phyloP scores from a whole-genome alignment of 2,888 invertebrate species.

The Agriopis leucophaearia region DNA sequence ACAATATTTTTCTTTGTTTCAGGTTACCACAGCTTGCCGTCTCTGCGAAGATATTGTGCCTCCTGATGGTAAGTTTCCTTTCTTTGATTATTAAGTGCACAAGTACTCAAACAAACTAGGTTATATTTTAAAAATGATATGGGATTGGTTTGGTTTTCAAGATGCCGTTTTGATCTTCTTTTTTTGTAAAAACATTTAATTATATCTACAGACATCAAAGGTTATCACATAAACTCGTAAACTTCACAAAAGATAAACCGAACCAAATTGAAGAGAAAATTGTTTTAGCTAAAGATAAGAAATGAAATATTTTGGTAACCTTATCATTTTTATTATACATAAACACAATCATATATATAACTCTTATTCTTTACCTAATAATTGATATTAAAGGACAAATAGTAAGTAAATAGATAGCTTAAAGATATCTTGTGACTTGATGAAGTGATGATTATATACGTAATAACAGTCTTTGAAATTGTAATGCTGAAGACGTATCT shows the following conservation, averaged over 20 bases:
- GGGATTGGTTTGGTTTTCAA: no score
- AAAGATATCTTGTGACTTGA: no score
- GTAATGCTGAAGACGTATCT: neutral
- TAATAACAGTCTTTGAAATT: neutral
- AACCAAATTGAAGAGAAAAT: constrained; percentile 10
- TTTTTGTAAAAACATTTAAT: constrained; percentile 2
- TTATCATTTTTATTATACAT: constrained; percentile 5
- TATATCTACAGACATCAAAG: constrained; percentile 18
- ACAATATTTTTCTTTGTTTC: constrained; percentile 71
- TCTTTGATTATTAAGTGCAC: neutral
- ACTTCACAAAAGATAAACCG: constrained; percentile 16
- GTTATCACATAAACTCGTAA: constrained; percentile 32
- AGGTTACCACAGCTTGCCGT: constrained; percentile 97
- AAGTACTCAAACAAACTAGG: neutral
- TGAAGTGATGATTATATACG: no score
- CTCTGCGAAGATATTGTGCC: constrained; percentile 96
- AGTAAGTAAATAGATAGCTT: no score
- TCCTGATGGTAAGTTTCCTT: constrained; percentile 91
- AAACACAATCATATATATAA: neutral
- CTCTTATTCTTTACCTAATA: no score
- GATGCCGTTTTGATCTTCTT: neutral
- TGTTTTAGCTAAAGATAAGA: constrained; percentile 23
- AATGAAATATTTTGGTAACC: constrained; percentile 15
- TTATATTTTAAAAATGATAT: neutral
- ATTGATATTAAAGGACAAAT: no score